Evolutionary conservation across 37 sponge, comb jelly and placozoan species (phyloP).

Genomic region (Spongilla lacustris): DNA sequence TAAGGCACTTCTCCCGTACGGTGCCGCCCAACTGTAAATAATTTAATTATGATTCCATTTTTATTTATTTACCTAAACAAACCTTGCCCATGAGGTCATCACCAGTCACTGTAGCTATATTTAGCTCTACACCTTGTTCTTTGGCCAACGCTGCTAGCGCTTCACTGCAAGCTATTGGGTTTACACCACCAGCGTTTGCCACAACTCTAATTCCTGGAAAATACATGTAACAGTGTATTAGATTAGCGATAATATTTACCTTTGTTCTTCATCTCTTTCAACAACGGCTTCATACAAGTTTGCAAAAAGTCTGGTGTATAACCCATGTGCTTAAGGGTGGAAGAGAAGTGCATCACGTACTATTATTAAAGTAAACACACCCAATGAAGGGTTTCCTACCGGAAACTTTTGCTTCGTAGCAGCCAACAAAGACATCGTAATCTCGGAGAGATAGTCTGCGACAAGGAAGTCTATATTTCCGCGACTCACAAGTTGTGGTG

Average conservation of each 20-base stretch:
- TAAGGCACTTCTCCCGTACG: constrained; percentile 15
- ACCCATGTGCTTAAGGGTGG: constrained; percentile 57
- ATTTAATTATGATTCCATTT: not conserved
- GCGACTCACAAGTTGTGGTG: constrained; percentile 83
- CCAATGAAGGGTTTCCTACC: constrained; percentile 24
- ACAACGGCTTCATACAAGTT: constrained; percentile 49
- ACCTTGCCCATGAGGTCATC: constrained; percentile 82
- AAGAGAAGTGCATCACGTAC: not conserved
- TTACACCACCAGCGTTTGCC: constrained; percentile 95
- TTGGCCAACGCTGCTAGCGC: constrained; percentile 52
- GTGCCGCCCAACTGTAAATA: not conserved
- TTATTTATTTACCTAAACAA: not conserved
- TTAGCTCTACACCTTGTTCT: constrained; percentile 78
- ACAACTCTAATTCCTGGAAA: constrained; percentile 84
- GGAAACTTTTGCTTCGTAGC: constrained; percentile 66
- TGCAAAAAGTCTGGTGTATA: constrained; percentile 83
- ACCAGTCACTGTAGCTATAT: constrained; percentile 89
- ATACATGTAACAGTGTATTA: too few species aligned
- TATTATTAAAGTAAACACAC: not conserved
- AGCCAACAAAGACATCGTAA: constrained; percentile 96
- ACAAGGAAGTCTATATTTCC: constrained; percentile 92
- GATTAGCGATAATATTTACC: too few species aligned
- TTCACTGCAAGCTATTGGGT: constrained; percentile 75
- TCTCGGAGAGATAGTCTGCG: constrained; percentile 95
- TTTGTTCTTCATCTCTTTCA: constrained; percentile 64